Evolutionary conservation across 1,140 invertebrate species (phyloP).

Genomic region (Coelopa frigida): DNA sequence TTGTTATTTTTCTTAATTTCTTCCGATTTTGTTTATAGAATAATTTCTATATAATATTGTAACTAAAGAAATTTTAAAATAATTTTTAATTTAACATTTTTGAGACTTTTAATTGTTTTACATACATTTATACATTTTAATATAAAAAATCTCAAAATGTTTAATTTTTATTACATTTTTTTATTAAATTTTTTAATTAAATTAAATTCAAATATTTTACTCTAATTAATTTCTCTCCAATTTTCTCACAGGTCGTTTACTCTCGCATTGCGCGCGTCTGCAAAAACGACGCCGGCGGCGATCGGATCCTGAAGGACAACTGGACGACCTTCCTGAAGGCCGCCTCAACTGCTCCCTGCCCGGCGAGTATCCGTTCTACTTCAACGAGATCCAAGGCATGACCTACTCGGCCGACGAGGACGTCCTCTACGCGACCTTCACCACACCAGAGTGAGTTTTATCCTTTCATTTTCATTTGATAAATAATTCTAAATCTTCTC

Average conservation of each 20-base stretch:
- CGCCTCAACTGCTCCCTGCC: conserved; percentile 85
- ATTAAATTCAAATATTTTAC: background rate
- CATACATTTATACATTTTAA: no score
- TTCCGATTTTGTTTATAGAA: no score
- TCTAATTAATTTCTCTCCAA: no score
- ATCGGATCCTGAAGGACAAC: conserved; percentile 65
- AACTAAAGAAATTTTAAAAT: no score
- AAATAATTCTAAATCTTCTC: background rate
- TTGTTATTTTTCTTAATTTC: no score
- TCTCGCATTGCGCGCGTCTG: conserved; percentile 88
- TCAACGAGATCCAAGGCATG: conserved; percentile 84
- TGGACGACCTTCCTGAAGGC: conserved; percentile 94
- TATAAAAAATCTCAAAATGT: no score
- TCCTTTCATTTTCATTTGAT: background rate
- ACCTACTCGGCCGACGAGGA: conserved; percentile 73
- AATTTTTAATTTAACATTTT: background rate
- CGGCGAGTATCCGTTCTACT: conserved; percentile 90
- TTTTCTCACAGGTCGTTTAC: conserved; percentile 68
- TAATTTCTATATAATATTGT: no score
- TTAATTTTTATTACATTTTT: no score
- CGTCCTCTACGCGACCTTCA: conserved; percentile 87
- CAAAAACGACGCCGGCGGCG: conserved; percentile 80
- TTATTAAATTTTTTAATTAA: no score
- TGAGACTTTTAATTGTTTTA: no score
- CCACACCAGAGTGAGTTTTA: conserved; percentile 75